Base-by-base conservation (phyloP, 2,797 vertebrate genomes). In the Gymnoscopelus microlampas region DNA sequence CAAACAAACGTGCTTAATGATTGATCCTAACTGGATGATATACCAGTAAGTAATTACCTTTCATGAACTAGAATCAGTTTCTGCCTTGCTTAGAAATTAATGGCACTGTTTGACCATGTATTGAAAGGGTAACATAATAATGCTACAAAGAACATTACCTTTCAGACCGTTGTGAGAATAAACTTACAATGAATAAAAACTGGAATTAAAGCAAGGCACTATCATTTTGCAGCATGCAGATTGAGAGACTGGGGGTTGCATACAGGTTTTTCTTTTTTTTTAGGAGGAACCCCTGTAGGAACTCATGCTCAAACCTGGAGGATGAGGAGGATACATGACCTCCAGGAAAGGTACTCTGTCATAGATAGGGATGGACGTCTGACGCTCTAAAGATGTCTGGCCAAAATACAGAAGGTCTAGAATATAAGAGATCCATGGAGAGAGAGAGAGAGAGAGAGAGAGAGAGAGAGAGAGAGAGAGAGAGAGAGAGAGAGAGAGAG, bases 331-430 rank as follows among this genome's bases (percentile, higher is more conserved):
- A n/a, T 56, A 0, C n/a, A 2, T 7, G 0, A 85, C 4, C 53
- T 93, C 92, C 68, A 93, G 73, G 71, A 93, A 92, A 6, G 91
- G 90, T 8, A 92, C 90, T 83, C 89, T 85, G 0, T 65, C 26
- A 4, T 82, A 24, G 53, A 93, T 65, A 8, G 90, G 89, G 24
- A 78, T 3, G 7, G 88, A 80, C 0, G 67, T 64, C 60, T 85
- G 78, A 24, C 67, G 80, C 19, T 90, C 84, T 26, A 82, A 80
- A 54, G 3, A 26, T 5, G 3, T 51, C 19, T 79, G 59, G 3
- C 77, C 81, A 76, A 91, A 92, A 76, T 91, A 85, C 50, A 93
- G 79, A 7, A 91, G 79, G 54, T 92, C 89, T 12, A 92, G 66
- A 11, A 92, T 89, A 55, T 89, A 86, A 0, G 91, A 92, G 9